A percentile compares a stretch with the other conserved stretches of the same genome.
Evolutionary conservation across 2,113 vertebrate genomes (phyloP).

Genomic region (Oreochromis tanganicae): DNA sequence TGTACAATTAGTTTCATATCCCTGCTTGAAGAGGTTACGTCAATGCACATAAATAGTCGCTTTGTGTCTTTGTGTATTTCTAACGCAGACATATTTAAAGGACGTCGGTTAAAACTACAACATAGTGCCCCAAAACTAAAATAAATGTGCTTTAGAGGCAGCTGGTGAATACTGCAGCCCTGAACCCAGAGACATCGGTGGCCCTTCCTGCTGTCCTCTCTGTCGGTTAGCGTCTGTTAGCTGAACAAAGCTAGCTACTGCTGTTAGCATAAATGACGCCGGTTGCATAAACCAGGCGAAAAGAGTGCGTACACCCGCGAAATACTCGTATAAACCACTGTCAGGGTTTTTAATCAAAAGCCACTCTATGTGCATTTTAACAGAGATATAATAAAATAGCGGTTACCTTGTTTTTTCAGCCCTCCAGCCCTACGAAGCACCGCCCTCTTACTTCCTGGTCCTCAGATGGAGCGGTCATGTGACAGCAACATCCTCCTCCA

Average conservation of each 20-base stretch:
- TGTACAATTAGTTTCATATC: background rate
- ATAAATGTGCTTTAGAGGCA: background rate
- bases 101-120: background rate
- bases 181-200: background rate
- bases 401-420: slow-evolving; percentile 37
- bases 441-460: slow-evolving; percentile 50
- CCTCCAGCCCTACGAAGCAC: slow-evolving; percentile 3
- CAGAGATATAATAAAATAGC: background rate
- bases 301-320: background rate
- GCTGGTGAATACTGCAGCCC: background rate
- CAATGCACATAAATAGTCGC: background rate
- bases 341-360: background rate
- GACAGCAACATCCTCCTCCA: background rate
- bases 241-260: background rate
- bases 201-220: background rate
- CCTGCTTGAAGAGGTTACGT: background rate
- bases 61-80: background rate
- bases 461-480: slow-evolving; percentile 19
- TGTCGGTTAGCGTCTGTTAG: slow-evolving; percentile 13
- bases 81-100: background rate
- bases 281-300: background rate
- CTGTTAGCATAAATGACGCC: background rate
- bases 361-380: accelerated
- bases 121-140: background rate
- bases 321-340: background rate